Evolutionary conservation across 2,888 invertebrate genomes (phyloP).

Genomic region (Orthosia gracilis): DNA sequence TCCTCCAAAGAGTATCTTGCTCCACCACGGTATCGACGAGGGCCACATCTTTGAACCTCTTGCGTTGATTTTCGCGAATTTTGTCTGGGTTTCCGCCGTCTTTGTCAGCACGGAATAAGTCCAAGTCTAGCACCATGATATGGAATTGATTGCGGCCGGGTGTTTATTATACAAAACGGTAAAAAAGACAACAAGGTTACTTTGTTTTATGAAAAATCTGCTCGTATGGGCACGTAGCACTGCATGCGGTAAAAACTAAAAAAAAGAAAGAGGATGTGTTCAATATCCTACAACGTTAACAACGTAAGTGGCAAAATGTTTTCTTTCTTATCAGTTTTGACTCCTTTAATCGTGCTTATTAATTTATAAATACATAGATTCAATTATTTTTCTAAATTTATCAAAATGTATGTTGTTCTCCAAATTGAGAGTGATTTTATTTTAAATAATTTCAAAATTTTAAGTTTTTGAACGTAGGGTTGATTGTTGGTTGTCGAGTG

Average conservation of each 20-base stretch:
- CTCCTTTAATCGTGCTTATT: fast-evolving
- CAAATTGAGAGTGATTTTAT: not conserved
- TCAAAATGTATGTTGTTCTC: not conserved
- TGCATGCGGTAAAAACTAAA: conserved; percentile 63
- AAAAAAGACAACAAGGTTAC: conserved; percentile 47
- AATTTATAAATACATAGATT: too few species aligned
- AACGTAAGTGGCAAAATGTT: not conserved
- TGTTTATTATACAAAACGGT: conserved; percentile 36
- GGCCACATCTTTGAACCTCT: conserved; percentile 97
- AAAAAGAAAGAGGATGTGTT: conserved; percentile 26
- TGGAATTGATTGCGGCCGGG: conserved; percentile 40
- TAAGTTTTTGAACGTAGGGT: conserved; percentile 30
- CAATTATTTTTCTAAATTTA: not conserved
- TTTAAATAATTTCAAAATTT: fast-evolving
- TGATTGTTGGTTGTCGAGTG: conserved; percentile 4
- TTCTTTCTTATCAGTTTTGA: not conserved
- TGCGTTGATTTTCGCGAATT: conserved; percentile 97
- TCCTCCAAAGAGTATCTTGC: conserved; percentile 97
- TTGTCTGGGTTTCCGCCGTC: conserved; percentile 98
- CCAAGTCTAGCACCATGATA: conserved; percentile 98
- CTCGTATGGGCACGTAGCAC: conserved; percentile 55
- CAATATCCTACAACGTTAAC: conserved; percentile 6
- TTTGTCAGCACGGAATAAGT: conserved; percentile 98
- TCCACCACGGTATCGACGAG: conserved; percentile 98
- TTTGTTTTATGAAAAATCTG: conserved; percentile 13